Evolutionary conservation across 2,797 vertebrate species (phyloP), one percentile per base, ranked within the genome.

Genomic region (Anguilla anguilla): DNA sequence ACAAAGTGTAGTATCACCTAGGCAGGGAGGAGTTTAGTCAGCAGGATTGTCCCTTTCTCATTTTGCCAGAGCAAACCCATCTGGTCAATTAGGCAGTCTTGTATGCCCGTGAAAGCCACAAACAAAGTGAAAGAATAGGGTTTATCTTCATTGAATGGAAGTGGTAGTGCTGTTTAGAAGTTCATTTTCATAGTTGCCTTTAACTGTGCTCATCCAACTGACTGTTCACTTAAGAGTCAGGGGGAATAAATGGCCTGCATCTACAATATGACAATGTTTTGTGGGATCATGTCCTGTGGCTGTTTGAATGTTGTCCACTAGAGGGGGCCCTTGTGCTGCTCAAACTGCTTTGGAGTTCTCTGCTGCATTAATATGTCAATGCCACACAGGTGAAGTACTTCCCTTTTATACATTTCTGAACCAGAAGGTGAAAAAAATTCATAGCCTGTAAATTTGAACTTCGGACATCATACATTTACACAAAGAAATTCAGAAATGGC

Each of bases 341-440:
- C 57, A 81, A 19, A 39, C 67, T 86, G 86, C 85, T 59, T 87
- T 91, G 86, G 88, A 89, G 89, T 85, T 87, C 89, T 85, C 88
- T 92, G 87, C 93, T 93, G 91, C 92, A 92, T 92, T 92, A 92
- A 93, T 93, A 92, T 90, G 92, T 93, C 91, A 43, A 93, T 88
- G 89, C 89, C 77, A 91, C 87, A 90, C 72, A 88, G 74, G 88
- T 67, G 22, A 82, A 85, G 64, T 88, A 77, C 84, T 87, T 86
- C 86, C 89, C 39, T 85, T 83, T 9, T 67, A 55, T 25, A 57
- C 31, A 81, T 87, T 31, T 22, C 13, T 51, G 46, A 51, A 59
- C 55, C 86, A 87, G 28, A 49, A 46, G 46, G 61, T 51, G 39
- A 9, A 87, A 87, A 83, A 59, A 53, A 53, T 59, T 87, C 57